Percentiles rank a stretch among this genome's conserved stretches.
Evolutionary conservation across 2,113 vertebrate species (phyloP).

Genomic region (Vidua chalybeata): DNA sequence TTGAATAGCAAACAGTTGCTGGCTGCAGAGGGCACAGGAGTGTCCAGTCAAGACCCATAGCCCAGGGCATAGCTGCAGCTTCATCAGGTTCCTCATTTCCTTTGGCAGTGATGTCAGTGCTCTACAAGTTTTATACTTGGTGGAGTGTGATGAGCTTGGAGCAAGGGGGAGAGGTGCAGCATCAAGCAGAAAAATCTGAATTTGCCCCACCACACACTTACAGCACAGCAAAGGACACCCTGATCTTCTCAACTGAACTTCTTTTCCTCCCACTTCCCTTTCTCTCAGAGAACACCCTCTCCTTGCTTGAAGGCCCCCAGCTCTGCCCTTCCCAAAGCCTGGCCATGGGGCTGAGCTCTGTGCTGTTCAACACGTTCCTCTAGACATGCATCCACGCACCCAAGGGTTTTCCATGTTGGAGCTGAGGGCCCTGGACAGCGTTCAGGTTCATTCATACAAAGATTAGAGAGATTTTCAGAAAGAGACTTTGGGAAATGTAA

Average conservation of each 20-base stretch:
- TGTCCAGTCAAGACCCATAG: not conserved
- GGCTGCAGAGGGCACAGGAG: not conserved
- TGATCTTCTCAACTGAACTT: not conserved
- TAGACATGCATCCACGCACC: fast-evolving
- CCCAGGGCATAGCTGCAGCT: not conserved
- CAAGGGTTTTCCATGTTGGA: fast-evolving
- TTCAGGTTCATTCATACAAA: conserved; percentile 54
- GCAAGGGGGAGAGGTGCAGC: not conserved
- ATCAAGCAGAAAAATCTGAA: not conserved
- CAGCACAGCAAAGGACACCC: not conserved
- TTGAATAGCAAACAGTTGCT: not conserved
- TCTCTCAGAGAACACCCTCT: not conserved
- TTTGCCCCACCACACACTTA: not conserved
- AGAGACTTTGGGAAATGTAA: conserved; percentile 64
- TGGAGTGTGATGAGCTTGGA: not conserved
- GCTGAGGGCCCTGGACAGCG: not conserved
- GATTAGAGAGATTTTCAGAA: conserved; percentile 67
- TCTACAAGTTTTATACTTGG: not conserved
- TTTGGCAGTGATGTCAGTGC: not conserved
- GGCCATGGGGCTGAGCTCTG: fast-evolving
- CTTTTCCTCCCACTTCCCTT: not conserved
- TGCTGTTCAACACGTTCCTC: fast-evolving
- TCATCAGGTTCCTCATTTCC: not conserved
- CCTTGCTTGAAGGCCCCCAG: not conserved
- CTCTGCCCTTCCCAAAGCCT: not conserved